Conservation (phyloP, 2,888 invertebrate species). For the Hypena proboscidalis region DNA sequence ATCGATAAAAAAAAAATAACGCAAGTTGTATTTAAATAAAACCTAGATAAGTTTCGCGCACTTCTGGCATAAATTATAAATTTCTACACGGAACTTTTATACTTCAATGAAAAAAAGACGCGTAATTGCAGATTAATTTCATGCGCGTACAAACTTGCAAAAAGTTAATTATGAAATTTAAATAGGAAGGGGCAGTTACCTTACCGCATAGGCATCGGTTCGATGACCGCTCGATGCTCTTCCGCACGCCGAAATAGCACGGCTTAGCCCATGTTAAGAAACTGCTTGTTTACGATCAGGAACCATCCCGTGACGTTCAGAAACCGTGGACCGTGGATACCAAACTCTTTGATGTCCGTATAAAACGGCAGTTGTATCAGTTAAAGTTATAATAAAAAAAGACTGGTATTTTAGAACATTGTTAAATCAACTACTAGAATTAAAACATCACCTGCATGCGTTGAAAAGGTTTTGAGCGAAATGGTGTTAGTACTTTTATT, state of each 20-base stretch:
- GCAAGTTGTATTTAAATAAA: no score
- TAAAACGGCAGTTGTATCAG: no score
- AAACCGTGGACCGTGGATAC: no score
- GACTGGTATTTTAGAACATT: no score
- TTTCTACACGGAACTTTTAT: slow-evolving; percentile 6
- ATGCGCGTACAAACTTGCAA: slow-evolving; percentile 21
- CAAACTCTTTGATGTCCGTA: no score
- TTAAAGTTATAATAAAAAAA: no score
- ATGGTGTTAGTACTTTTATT: no score
- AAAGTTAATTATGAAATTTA: slow-evolving; percentile 47
- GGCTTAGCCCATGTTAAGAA: slow-evolving; percentile 42
- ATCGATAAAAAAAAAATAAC: no score
- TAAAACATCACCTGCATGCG: no score
- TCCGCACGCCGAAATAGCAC: slow-evolving; percentile 67
- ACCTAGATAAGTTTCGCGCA: background rate
- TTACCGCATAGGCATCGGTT: slow-evolving; percentile 49
- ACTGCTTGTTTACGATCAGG: slow-evolving; percentile 34
- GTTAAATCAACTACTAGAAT: no score
- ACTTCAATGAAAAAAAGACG: slow-evolving; percentile 12
- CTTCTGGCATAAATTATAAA: background rate
- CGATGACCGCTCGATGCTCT: slow-evolving; percentile 64
- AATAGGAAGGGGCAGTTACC: slow-evolving; percentile 50
- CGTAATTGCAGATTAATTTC: slow-evolving; percentile 29
- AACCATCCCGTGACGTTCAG: slow-evolving; percentile 19
- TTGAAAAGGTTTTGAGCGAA: no score